phyloP scores from a whole-genome alignment of 2,113 vertebrate genomes.

The Lutjanus erythropterus region DNA sequence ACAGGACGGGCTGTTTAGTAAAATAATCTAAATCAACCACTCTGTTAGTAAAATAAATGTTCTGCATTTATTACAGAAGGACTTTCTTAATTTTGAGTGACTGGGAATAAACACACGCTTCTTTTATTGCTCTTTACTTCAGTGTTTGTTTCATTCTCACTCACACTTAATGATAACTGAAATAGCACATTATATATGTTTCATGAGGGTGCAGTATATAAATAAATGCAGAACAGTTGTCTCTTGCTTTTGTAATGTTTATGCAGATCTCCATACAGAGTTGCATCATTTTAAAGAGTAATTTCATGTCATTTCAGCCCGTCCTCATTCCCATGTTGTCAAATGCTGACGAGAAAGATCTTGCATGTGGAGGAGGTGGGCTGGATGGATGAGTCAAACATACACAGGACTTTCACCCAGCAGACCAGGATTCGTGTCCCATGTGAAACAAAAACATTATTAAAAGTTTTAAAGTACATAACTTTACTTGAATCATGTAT shows the following conservation, averaged over 20 bases:
- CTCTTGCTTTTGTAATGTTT: background rate
- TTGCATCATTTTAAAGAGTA: background rate
- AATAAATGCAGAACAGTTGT: background rate
- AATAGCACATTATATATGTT: background rate
- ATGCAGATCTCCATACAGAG: background rate
- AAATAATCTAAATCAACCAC: conserved; percentile 4
- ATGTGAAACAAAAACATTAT: no score
- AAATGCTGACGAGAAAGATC: no score
- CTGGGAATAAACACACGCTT: background rate
- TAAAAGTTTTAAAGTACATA: no score
- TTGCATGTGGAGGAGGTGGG: no score
- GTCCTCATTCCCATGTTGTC: no score
- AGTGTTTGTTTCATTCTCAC: background rate
- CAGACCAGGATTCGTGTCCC: no score
- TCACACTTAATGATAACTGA: background rate
- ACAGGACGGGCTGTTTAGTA: background rate
- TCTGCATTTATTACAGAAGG: background rate
- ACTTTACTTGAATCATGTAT: no score
- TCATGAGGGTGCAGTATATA: no score
- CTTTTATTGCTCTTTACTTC: background rate
- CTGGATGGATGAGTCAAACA: no score
- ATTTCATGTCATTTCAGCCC: no score
- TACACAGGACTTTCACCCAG: no score
- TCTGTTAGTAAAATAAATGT: background rate
- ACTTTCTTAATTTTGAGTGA: background rate